phyloP scores from a whole-genome alignment of 2,797 vertebrate genomes.

The Toxotes lorentzi region DNA sequence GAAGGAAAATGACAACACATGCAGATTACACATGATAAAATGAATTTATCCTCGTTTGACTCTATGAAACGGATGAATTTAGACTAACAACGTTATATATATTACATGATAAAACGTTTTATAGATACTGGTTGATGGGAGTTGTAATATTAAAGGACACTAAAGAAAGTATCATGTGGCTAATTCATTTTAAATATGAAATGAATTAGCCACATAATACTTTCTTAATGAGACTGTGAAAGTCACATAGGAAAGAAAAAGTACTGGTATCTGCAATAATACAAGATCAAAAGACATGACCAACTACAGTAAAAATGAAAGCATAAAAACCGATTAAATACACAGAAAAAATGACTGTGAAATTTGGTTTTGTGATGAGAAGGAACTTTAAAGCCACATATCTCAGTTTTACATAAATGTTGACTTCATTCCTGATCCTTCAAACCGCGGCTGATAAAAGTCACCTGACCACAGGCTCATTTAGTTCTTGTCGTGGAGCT shows the following conservation, averaged over 20 bases:
- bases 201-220: neutral
- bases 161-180: too few species aligned
- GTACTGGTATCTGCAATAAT: neutral
- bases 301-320: neutral
- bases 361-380: too few species aligned
- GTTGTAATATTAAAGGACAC: neutral
- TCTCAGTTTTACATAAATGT: neutral
- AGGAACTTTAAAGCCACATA: neutral
- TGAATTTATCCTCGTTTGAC: neutral
- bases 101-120: neutral
- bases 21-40: neutral
- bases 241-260: neutral
- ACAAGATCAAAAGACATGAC: neutral
- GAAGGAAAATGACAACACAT: slow-evolving; percentile 62
- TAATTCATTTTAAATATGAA: too few species aligned
- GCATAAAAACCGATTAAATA: too few species aligned
- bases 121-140: neutral
- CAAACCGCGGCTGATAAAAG: neutral
- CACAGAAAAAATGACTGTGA: too few species aligned
- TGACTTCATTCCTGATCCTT: neutral
- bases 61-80: neutral
- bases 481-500: too few species aligned
- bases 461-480: too few species aligned
- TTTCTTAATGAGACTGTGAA: neutral
- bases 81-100: neutral